Evolutionary conservation across 2,113 vertebrate species (phyloP), one percentile per base, ranked within the genome.

Genomic region (Gorsachius goisagi): DNA sequence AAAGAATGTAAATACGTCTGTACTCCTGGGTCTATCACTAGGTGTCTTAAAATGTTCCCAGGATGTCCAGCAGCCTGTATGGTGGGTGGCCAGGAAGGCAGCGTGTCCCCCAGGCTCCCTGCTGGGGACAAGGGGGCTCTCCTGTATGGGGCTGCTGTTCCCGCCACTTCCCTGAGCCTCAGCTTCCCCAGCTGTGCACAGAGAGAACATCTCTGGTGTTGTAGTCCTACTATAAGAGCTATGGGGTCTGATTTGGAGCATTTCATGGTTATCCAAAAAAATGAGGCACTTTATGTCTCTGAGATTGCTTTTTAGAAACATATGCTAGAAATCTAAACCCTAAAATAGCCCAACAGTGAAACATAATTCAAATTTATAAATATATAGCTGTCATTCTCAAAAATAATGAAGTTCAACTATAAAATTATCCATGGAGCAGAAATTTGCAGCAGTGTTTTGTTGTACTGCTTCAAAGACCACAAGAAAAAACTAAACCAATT

Each of bases 191-290:
- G 11, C 13, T 71, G 8, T 18, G 28, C 44, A 32, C 32, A 60
- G 32, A 37, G 45, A 3, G 1, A 11, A 41, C 44, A 23, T 1
- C 0, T 6, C 15, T 13, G 22, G 17, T 30, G 6, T 2, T 45
- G 37, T 13, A 16, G 24, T 39, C 4, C 30, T 28, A 15, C 20
- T 39, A 2, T 11, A 44, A 56, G 30, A 71, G 17, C 11, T 15
- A 1, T 21, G 5, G 6, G 20, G 4, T 35, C 39, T 32, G 12
- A 49, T 6, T 12, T 35, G 9, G 7, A 76, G 33, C 14, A 41
- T 64, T 86, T 64, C 21, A 21, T 5, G 52, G 16, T 58, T 60
- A 47, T 5, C 6, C 0, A 18, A 39, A 55, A 66, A 62, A 18
- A 1, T 9, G 13, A 35, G 10, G 8, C 2, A 64, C 6, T 67